Percentiles rank a stretch among this genome's conserved stretches.
phyloP scores from a whole-genome alignment of 2,113 vertebrate genomes.

The Peromyscus californicus region DNA sequence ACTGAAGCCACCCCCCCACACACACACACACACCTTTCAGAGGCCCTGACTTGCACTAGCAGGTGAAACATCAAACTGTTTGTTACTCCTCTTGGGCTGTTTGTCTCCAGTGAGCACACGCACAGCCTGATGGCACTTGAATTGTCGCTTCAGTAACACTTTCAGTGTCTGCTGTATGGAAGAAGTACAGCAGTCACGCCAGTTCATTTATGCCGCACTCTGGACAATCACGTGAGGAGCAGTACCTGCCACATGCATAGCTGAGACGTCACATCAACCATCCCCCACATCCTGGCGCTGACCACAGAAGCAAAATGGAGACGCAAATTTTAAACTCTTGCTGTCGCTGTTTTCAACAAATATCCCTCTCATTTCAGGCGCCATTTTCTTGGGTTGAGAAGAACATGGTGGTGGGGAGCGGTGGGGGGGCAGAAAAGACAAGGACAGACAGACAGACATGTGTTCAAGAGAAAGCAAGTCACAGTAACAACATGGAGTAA shows the following conservation, averaged over 20 bases:
- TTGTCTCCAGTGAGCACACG: background rate
- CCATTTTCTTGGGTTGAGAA: background rate
- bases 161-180: background rate
- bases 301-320: background rate
- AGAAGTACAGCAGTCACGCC: background rate
- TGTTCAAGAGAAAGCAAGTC: accelerated
- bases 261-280: background rate
- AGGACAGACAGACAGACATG: accelerated
- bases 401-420: background rate
- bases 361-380: background rate
- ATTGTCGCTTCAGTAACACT: background rate
- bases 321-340: background rate
- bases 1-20: background rate
- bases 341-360: background rate
- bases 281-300: background rate
- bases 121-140: accelerated
- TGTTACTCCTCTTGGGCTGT: background rate
- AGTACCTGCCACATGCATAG: background rate
- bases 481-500: accelerated
- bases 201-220: too few species aligned
- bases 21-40: background rate
- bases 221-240: background rate
- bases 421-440: background rate
- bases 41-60: background rate
- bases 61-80: background rate